Conservation (phyloP, 2,113 vertebrate species). For the Cinclus cinclus region DNA sequence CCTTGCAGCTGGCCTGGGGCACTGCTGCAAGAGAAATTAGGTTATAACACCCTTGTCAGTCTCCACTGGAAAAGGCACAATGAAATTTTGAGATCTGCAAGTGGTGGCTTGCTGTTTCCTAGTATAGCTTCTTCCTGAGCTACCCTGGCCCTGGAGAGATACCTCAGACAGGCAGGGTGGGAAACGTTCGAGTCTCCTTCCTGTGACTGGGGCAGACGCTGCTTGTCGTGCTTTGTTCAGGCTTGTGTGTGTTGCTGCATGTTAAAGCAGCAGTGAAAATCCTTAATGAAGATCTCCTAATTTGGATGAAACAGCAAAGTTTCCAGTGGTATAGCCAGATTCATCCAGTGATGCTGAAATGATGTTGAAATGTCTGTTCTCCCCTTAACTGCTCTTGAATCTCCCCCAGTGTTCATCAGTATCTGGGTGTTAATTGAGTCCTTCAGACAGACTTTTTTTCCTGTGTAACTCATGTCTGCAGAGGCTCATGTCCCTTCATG, state of each 20-base stretch:
- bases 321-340: not conserved
- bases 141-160: not conserved
- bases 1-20: slow-evolving; percentile 82
- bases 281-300: not conserved
- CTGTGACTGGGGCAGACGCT: not conserved
- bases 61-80: not conserved
- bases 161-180: not conserved
- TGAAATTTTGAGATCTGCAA: not conserved
- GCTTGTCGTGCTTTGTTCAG: not conserved
- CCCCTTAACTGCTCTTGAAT: not conserved
- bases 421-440: not conserved
- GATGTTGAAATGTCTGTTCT: not conserved
- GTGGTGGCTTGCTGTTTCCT: not conserved
- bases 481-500: not conserved
- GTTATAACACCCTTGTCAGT: not conserved
- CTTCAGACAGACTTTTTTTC: not conserved
- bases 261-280: not conserved
- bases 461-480: not conserved
- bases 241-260: not conserved
- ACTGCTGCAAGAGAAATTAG: slow-evolving; percentile 62
- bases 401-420: not conserved
- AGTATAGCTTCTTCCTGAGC: not conserved
- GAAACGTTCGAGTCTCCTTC: not conserved
- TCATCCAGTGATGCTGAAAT: not conserved
- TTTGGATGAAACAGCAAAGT: not conserved